Base-by-base conservation (phyloP, 2,113 vertebrate species). In the Clupea harengus region DNA sequence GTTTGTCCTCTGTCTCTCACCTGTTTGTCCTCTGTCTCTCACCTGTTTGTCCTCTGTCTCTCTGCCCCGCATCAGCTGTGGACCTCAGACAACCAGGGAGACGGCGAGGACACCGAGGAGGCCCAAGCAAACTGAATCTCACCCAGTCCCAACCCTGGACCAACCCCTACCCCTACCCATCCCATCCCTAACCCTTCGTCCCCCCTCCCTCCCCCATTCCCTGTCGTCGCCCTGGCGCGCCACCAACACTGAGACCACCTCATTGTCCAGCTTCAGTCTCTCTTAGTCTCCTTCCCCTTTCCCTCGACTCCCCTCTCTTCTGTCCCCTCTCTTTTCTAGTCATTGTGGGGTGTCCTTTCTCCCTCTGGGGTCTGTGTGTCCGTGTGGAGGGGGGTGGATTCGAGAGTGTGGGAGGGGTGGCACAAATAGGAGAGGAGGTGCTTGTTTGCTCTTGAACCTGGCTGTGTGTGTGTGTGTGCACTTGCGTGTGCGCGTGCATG, bases 21-120 rank as follows among this genome's bases (percentile, higher is more conserved):
- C 39, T 39, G 39, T 39, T 39, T 39, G 39, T 15, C 17, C 39
- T 39, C 17, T 54, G 52, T 54, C 47, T 11, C 8, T 9, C 9
- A 11, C 13, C 47, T 49, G 47, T 11, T 11, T 49, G 1, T 15
- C 17, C 39, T 39, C 17, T 39, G 47, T 54, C 52, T 54, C 52
- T 54, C 17, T 2, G 4, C 17, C 52, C 10, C 52, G 13, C 46
- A 47, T 4, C 32, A 75, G 45, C 54, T 60, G 91, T 96, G 95
- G 95, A 93, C 89, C 82, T 91, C 93, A 50, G 94, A 94, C 57
- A 13, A 57, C 82, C 89, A 93, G 86, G 91, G 86, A 1, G 93
- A 93, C 0, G 72, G 87, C 0, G 93, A 94, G n/a, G 92, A 91
- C n/a, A 44, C 84, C 25, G 92, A 93, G 88, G 91, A 87, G 20